Conservation (phyloP, 2,888 invertebrate genomes). For the Teinopalpus imperialis region DNA sequence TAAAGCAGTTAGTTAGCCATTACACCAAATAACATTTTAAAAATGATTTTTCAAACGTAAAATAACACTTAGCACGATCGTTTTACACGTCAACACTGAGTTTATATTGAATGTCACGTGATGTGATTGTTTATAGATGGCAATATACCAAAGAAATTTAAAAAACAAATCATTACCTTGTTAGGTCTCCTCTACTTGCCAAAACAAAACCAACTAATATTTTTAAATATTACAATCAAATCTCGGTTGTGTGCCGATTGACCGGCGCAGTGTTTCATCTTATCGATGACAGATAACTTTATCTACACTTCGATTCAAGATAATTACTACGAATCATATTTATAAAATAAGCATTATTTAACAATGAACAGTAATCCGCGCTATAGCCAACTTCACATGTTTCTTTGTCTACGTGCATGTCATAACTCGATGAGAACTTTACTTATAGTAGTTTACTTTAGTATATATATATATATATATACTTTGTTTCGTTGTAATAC, state of each 20-base stretch:
- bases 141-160: background rate
- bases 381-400: no score
- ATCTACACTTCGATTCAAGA: constrained; percentile 23
- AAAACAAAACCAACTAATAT: constrained; percentile 20
- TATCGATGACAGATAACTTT: constrained; percentile 21
- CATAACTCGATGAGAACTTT: no score
- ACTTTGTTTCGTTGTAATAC: no score
- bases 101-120: no score
- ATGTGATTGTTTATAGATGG: no score
- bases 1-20: no score
- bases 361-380: constrained; percentile 12
- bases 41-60: background rate
- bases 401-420: no score
- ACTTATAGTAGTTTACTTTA: no score
- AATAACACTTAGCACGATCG: no score
- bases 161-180: constrained; percentile 4
- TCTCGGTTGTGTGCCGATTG: constrained; percentile 14
- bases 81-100: no score
- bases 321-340: constrained; percentile 25
- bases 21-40: no score
- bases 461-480: no score
- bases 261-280: constrained; percentile 16
- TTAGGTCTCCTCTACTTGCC: constrained; percentile 4
- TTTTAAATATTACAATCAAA: constrained; percentile 20
- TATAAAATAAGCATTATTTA: constrained; percentile 19